Base-by-base conservation (phyloP, 2,113 vertebrate genomes). In the Oryzias curvinotus region DNA sequence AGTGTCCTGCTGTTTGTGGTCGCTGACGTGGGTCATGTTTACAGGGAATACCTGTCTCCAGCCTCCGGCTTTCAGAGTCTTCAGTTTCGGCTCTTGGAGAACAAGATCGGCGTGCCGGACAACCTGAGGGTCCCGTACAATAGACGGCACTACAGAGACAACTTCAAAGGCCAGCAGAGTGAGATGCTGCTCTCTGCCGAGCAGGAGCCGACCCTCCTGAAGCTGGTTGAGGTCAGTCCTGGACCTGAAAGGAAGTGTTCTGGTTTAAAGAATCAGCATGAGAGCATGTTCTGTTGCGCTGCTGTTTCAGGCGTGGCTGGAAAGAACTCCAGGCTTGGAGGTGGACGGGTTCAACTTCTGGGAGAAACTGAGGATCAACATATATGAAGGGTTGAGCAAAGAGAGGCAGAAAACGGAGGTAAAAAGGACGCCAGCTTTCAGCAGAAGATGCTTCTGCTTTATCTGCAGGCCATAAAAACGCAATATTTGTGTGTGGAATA, bases 21-120 rank as follows among this genome's bases (percentile, higher is more conserved):
- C 12, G 36, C 36, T 36, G 48, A 18, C 57, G 55, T 42, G 58
- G 19, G 41, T 23, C 6, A 19, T 48, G n/a, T 48, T 48, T 12
- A 48, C 71, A 98, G 97, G 81, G 94, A 96, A 46, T 93, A 98
- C 78, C 83, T 99, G 58, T 77, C 91, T 48, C 92, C 95, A 14
- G 96, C 96, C 12, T 99, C 97, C 1, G 97, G 97, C 55, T 98
- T 98, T 78, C 96, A 99, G 81, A 98, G 96, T 59, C 87, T 99
- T 57, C 97, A 99, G 73, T 99, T 99, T 66, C 94, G 96, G 17
- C 80, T 99, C 17, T 55, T 99, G 41, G 97, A 99, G 78, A 99
- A 97, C 87, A 98, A 97, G 85, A 95, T 97, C 15, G 97, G 97
- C 1, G 93, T 98, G 52, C 93, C 90, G 0, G 95, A 98, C 70